Evolutionary conservation across 2,113 vertebrate genomes (phyloP).

Genomic region (Aramus guarauna): DNA sequence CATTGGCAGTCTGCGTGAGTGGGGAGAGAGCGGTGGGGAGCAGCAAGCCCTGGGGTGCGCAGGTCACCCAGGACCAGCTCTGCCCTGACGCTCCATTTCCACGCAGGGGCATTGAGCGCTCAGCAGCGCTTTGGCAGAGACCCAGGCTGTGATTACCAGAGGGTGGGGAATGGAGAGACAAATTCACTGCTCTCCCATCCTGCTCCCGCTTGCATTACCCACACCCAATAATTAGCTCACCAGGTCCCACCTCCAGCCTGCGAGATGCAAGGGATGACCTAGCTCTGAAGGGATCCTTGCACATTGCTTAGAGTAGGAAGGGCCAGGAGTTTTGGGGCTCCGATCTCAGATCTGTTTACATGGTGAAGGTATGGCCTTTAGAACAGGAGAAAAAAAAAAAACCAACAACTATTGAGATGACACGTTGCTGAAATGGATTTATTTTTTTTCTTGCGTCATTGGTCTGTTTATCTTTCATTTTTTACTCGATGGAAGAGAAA

Average conservation of each 20-base stretch:
- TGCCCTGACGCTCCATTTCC: accelerated
- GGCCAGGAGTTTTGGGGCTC: no score
- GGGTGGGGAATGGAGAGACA: background rate
- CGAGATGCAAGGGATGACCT: background rate
- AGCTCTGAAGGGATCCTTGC: background rate
- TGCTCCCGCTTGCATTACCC: background rate
- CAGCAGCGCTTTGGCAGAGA: background rate
- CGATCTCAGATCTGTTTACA: background rate
- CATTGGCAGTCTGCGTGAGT: accelerated
- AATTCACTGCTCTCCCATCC: background rate
- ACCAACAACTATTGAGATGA: background rate
- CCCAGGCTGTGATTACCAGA: background rate
- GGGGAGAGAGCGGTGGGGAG: background rate
- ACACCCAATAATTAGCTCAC: background rate
- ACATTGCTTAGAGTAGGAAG: accelerated
- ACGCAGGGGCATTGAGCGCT: accelerated
- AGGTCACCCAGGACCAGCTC: background rate
- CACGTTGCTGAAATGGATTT: background rate
- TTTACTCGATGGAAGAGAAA: background rate
- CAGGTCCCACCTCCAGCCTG: background rate
- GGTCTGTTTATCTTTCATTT: background rate
- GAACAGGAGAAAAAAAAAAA: background rate
- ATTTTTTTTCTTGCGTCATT: background rate
- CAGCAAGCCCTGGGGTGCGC: background rate
- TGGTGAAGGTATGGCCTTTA: background rate